Evolutionary conservation across 2,113 vertebrate species (phyloP).

Genomic region (Dromaius novaehollandiae): DNA sequence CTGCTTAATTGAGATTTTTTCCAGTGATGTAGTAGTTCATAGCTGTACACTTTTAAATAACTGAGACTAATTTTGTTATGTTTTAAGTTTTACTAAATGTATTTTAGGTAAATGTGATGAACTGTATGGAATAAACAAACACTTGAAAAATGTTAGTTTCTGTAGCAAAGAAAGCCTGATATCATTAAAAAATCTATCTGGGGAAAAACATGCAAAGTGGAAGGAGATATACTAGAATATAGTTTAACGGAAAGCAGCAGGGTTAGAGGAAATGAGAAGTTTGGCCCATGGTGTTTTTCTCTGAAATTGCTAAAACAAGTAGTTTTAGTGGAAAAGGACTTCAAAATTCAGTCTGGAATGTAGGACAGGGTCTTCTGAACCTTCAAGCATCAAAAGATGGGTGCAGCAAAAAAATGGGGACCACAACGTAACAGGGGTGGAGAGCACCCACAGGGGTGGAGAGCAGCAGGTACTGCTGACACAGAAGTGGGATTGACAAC

Average conservation of each 20-base stretch:
- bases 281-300: rapidly evolving
- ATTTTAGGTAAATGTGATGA: conserved; percentile 50
- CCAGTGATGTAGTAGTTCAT: conserved; percentile 46
- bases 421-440: rapidly evolving
- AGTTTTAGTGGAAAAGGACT: background rate
- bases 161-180: background rate
- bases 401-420: background rate
- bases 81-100: conserved; percentile 27
- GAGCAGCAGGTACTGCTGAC: rapidly evolving
- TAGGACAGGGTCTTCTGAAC: background rate
- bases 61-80: conserved; percentile 42
- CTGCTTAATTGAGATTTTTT: conserved; percentile 64
- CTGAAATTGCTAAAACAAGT: background rate
- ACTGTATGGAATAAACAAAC: background rate
- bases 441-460: background rate
- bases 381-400: background rate
- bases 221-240: background rate
- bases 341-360: background rate
- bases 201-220: background rate
- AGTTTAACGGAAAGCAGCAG: background rate
- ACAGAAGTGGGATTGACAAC: background rate
- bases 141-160: background rate
- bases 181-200: background rate
- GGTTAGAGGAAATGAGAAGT: background rate
- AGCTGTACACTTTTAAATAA: conserved; percentile 60